phyloP scores from a whole-genome alignment of 2,797 vertebrate genomes.

The Scyliorhinus canicula region DNA sequence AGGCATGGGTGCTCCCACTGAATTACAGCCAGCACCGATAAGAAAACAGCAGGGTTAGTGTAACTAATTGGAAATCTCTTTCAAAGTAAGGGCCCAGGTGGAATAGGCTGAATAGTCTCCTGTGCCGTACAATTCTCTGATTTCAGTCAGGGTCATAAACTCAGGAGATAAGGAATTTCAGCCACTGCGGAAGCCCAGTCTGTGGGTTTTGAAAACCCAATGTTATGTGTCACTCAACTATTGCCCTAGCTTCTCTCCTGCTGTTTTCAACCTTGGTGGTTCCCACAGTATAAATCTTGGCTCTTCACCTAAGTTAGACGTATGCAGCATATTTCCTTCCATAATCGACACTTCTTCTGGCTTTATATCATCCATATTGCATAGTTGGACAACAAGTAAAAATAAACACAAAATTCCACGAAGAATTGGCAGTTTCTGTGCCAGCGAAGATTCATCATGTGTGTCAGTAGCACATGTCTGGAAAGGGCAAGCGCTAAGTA shows the following conservation, averaged over 20 bases:
- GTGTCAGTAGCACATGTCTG: conserved; percentile 27
- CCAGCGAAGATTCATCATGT: conserved; percentile 27
- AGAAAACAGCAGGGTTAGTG: neutral
- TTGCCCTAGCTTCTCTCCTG: neutral
- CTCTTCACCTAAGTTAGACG: neutral
- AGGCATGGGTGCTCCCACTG: neutral
- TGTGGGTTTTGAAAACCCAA: neutral
- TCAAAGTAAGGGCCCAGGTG: neutral
- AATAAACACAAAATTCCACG: conserved; percentile 7
- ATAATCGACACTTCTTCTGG: neutral
- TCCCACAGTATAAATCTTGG: neutral
- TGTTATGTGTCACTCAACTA: neutral
- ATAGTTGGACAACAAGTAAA: conserved; percentile 11
- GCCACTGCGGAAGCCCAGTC: neutral
- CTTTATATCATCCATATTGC: conserved; percentile 10
- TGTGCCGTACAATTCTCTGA: neutral
- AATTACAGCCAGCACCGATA: neutral
- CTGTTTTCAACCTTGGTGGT: neutral
- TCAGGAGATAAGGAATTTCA: neutral
- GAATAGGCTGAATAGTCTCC: neutral
- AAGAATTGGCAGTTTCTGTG: conserved; percentile 17
- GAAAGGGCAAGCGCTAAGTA: neutral
- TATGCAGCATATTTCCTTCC: conserved; percentile 14
- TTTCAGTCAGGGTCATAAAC: neutral
- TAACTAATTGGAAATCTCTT: neutral